Percentiles rank a stretch among this genome's conserved stretches.
Conservation (phyloP, 2,888 invertebrate species). For the Erebia ligea region DNA sequence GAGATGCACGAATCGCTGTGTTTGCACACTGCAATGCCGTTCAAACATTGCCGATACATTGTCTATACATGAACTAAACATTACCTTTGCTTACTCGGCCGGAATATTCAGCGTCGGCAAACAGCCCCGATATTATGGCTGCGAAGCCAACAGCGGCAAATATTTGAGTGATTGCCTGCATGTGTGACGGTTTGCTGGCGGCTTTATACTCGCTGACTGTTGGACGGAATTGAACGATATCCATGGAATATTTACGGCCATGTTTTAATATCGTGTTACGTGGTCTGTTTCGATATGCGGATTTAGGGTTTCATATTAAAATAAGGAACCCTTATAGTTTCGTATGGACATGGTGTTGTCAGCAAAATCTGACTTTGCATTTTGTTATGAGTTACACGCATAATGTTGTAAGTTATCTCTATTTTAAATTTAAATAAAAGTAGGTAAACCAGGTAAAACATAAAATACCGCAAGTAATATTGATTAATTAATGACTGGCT, state of each 20-base stretch:
- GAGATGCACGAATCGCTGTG: slow-evolving; percentile 35
- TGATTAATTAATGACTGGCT: not conserved
- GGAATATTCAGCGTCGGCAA: slow-evolving; percentile 46
- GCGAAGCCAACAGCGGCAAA: slow-evolving; percentile 55
- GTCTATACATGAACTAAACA: slow-evolving; percentile 51
- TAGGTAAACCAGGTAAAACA: too few species aligned
- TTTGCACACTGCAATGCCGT: slow-evolving; percentile 45
- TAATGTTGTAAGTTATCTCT: too few species aligned
- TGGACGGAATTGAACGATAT: not conserved
- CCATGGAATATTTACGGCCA: not conserved
- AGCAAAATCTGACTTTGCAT: too few species aligned
- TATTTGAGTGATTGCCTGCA: slow-evolving; percentile 65
- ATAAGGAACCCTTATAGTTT: too few species aligned
- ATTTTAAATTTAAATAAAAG: too few species aligned
- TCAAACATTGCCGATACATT: slow-evolving; percentile 43
- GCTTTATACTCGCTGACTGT: not conserved
- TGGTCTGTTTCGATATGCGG: too few species aligned
- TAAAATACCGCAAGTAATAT: too few species aligned
- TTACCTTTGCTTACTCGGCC: slow-evolving; percentile 54
- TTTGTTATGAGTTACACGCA: too few species aligned
- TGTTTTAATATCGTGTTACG: not conserved
- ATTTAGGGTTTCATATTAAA: too few species aligned
- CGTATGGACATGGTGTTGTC: too few species aligned
- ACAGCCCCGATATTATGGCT: slow-evolving; percentile 45
- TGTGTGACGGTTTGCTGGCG: slow-evolving; percentile 2